Evolutionary conservation across 2,888 invertebrate genomes (phyloP).

Genomic region (Drosophila kanekoi): DNA sequence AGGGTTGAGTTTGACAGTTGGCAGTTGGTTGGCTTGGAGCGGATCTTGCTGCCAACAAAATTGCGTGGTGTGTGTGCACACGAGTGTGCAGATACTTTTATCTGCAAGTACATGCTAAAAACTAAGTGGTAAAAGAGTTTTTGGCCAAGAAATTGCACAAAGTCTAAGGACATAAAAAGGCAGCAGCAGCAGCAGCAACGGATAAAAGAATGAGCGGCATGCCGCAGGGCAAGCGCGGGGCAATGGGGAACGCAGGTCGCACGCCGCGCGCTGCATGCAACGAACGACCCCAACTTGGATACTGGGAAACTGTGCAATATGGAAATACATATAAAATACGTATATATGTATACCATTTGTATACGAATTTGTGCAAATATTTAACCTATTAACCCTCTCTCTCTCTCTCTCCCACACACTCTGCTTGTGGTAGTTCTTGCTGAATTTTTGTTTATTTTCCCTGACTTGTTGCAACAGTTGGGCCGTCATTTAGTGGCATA

Average conservation of each 20-base stretch:
- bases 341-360: constrained; percentile 31
- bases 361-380: constrained; percentile 43
- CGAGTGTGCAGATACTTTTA: constrained; percentile 60
- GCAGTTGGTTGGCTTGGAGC: constrained; percentile 20
- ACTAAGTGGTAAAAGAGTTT: constrained; percentile 63
- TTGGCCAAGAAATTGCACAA: constrained; percentile 41
- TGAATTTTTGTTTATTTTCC: constrained; percentile 5
- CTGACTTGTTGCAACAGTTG: constrained; percentile 20
- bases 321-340: constrained; percentile 41
- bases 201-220: constrained; percentile 13
- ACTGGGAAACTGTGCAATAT: constrained; percentile 49
- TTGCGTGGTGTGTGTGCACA: constrained; percentile 19
- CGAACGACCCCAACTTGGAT: constrained; percentile 16
- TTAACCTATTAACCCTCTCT: constrained; percentile 15
- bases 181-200: constrained; percentile 7
- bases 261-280: constrained; percentile 26
- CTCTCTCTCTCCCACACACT: not conserved
- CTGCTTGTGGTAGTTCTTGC: not conserved
- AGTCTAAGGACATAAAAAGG: constrained; percentile 28
- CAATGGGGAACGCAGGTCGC: not conserved
- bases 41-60: constrained; percentile 27
- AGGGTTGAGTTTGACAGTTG: constrained; percentile 28
- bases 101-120: constrained; percentile 60
- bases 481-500: constrained; percentile 49
- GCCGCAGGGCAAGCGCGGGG: constrained; percentile 6